A percentile compares a stretch with the other conserved stretches of the same genome.
Conservation (phyloP, 2,113 vertebrate species). For the Pagrus major region DNA sequence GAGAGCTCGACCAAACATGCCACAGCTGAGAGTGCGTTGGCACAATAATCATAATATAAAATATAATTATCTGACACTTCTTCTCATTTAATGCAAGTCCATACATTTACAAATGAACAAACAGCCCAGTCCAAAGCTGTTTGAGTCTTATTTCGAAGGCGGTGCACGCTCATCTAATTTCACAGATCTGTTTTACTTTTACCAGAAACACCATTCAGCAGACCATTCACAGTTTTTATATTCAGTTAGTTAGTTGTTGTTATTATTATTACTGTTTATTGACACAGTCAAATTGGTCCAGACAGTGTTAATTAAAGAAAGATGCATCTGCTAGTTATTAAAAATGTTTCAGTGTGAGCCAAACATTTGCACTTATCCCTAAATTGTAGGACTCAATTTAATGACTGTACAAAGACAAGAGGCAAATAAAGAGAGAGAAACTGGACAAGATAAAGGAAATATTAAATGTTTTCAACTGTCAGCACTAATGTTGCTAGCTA, state of each 20-base stretch:
- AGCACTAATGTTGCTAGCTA: not conserved
- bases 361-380: not conserved
- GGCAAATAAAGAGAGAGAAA: not conserved
- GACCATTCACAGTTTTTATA: conserved; percentile 20
- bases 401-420: not conserved
- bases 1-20: no score
- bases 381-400: not conserved
- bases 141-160: conserved; percentile 4
- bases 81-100: conserved; percentile 28
- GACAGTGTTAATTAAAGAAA: not conserved
- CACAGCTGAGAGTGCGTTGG: no score
- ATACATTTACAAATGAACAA: conserved; percentile 18
- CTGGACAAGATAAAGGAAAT: not conserved
- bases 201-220: not conserved
- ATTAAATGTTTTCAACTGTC: not conserved
- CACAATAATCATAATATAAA: no score
- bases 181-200: conserved; percentile 4
- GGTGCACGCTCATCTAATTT: not conserved
- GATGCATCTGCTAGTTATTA: not conserved
- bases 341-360: not conserved
- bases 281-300: not conserved
- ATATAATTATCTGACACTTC: conserved; percentile 18
- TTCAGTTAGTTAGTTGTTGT: conserved; percentile 4
- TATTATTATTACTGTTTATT: conserved; percentile 13
- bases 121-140: not conserved